Base-by-base conservation (phyloP, 2,113 vertebrate genomes). In the Gavia stellata region DNA sequence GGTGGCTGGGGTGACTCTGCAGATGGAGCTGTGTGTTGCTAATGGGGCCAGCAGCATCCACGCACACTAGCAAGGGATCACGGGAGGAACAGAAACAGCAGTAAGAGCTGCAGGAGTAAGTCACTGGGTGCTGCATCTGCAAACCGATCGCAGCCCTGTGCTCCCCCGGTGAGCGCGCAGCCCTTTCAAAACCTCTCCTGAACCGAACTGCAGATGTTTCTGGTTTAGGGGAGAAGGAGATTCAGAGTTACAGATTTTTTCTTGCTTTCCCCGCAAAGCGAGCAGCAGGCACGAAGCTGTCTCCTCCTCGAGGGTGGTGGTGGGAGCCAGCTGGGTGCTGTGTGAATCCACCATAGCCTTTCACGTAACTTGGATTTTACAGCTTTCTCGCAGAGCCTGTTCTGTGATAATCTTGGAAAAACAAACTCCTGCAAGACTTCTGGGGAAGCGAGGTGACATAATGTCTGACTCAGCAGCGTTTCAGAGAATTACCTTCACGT, bases 141-240 rank as follows among this genome's bases (percentile, higher is more conserved):
- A 26, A 36, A 26, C 59, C 2, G 0, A 12, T 11, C 1, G 12
- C 42, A 36, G 80, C 49, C 33, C 80, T 3, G 7, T 40, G 29
- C 29, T 23, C 34, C 10, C 17, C 8, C 61, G 3, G 1, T 15
- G 23, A 23, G n/a, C 3, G 3, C 5, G 1, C n/a, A 50, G 31
- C 73, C 58, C 33, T 58, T 50, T 65, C 56, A 31, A 3, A 55
- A 62, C 72, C 40, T 47, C 55, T 7, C 55, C 56, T 71, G 56
- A 50, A 33, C 73, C 1, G 1, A 70, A 12, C 49, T 8, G 25
- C 80, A 26, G 47, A 2, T 29, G 26, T 62, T 44, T n/a, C 50
- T 71, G 38, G 4, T 38, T 63, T 50, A n/a, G 77, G 68, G 61
- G 29, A 67, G 18, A n/a, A 59, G 40, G 55, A 17, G 24, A 9